phyloP scores from a whole-genome alignment of 2,888 invertebrate species.

The Resseliella maxima region DNA sequence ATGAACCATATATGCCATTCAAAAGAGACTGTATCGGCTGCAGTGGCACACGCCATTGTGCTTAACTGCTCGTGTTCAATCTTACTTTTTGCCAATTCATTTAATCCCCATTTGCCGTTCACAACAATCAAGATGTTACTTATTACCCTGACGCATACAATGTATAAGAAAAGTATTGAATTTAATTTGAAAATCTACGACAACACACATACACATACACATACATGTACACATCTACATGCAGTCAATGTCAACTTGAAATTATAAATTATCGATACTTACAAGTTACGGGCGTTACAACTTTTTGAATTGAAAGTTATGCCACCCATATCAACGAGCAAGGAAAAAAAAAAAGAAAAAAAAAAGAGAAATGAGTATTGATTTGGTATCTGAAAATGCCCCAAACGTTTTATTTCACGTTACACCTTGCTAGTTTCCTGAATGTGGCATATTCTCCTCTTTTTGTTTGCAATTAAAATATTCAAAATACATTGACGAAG shows the following conservation, averaged over 20 bases:
- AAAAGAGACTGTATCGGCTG: background rate
- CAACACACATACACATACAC: background rate
- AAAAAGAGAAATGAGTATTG: no score
- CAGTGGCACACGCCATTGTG: background rate
- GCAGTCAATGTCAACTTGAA: no score
- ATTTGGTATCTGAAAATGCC: no score
- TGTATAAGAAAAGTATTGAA: background rate
- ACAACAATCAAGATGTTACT: constrained; percentile 32
- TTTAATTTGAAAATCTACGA: background rate
- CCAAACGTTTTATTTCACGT: no score
- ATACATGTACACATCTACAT: no score
- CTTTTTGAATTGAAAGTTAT: no score
- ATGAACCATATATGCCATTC: no score
- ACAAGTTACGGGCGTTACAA: background rate
- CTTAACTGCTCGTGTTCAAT: background rate
- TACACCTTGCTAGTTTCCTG: background rate
- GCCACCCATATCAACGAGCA: no score
- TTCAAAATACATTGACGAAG: background rate
- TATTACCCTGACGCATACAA: background rate
- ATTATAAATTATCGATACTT: background rate
- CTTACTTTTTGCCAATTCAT: background rate
- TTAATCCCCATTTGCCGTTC: constrained; percentile 38
- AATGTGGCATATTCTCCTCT: no score
- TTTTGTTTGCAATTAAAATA: no score
- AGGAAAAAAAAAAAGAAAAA: no score